Percentiles rank a stretch among this genome's conserved stretches.
These are phyloP conservation scores for Melanostigma gelatinosum DNA, from an alignment of 2,113 vertebrate species.

Conservation along the genomic window DNA sequence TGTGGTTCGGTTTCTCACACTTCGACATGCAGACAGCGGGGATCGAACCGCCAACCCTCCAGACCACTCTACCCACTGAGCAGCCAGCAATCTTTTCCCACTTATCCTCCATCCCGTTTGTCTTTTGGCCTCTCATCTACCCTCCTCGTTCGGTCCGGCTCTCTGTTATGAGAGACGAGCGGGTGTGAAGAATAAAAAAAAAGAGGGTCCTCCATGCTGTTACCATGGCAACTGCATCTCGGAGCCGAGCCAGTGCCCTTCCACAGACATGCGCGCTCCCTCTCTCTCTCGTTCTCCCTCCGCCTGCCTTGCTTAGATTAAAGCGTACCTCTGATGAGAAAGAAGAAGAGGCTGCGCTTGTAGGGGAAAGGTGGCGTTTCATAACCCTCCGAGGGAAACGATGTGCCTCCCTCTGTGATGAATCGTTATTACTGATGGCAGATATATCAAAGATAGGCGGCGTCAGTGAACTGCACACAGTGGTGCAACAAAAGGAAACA, in stretches of 20 bases:
- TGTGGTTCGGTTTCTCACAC: not conserved
- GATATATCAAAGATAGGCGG: constrained; percentile 62
- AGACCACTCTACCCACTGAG: not conserved
- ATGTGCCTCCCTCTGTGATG: constrained; percentile 50
- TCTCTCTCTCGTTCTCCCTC: constrained; percentile 48
- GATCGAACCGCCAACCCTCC: not conserved
- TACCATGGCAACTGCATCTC: constrained; percentile 84
- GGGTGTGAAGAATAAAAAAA: constrained; percentile 22
- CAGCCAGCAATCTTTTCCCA: constrained; percentile 18
- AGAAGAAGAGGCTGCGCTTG: constrained; percentile 38
- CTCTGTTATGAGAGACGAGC: constrained; percentile 32
- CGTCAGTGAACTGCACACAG: constrained; percentile 26
- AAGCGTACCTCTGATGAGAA: constrained; percentile 66
- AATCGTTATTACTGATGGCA: constrained; percentile 62
- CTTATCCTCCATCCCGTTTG: constrained; percentile 35
- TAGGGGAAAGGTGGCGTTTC: constrained; percentile 47
- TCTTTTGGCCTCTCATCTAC: constrained; percentile 44
- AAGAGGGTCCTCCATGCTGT: constrained; percentile 70
- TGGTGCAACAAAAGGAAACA: constrained; percentile 45
- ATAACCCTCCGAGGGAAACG: constrained; percentile 49
- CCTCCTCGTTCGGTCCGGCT: constrained; percentile 35
- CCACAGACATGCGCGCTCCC: constrained; percentile 47
- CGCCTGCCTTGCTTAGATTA: constrained; percentile 60
- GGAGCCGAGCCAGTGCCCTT: constrained; percentile 69
- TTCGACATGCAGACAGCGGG: not conserved